These are phyloP conservation scores for Macaria liturata DNA, from an alignment of 2,888 invertebrate genomes.

Conservation along the genomic window DNA sequence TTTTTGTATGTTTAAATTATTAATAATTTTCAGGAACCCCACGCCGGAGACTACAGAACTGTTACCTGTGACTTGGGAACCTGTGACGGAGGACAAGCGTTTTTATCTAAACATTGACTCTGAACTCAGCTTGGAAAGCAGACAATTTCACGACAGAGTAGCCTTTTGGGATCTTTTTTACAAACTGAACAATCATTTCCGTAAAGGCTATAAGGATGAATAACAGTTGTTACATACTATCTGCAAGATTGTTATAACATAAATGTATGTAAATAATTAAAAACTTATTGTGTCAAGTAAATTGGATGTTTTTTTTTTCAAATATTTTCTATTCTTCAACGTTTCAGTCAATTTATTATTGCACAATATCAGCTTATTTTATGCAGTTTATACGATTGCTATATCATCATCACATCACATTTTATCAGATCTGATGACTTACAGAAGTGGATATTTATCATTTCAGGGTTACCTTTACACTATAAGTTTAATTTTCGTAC, in stretches of 20 bases:
- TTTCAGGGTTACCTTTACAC: background rate
- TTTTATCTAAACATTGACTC: constrained; percentile 42
- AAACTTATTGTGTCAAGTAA: too few relatives aligned
- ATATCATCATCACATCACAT: background rate
- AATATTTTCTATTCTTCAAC: too few relatives aligned
- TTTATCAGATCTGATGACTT: background rate
- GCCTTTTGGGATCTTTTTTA: constrained; percentile 52
- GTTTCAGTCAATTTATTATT: too few relatives aligned
- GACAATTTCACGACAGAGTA: constrained; percentile 44
- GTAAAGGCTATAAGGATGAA: constrained; percentile 28
- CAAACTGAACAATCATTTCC: constrained; percentile 35
- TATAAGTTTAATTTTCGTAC: background rate
- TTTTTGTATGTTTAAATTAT: background rate
- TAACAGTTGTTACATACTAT: background rate
- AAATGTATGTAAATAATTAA: too few relatives aligned
- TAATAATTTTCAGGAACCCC: constrained; percentile 43
- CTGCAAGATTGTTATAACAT: too few relatives aligned
- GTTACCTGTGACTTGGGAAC: constrained; percentile 44
- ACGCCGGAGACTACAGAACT: constrained; percentile 44
- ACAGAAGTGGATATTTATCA: constrained; percentile 4
- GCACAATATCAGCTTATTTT: too few relatives aligned
- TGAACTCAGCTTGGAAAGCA: constrained; percentile 38
- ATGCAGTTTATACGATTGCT: too few relatives aligned
- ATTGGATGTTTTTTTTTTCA: too few relatives aligned
- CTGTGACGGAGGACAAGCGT: constrained; percentile 33